phyloP scores from a whole-genome alignment of 2,113 vertebrate species.

The Camelus dromedarius region DNA sequence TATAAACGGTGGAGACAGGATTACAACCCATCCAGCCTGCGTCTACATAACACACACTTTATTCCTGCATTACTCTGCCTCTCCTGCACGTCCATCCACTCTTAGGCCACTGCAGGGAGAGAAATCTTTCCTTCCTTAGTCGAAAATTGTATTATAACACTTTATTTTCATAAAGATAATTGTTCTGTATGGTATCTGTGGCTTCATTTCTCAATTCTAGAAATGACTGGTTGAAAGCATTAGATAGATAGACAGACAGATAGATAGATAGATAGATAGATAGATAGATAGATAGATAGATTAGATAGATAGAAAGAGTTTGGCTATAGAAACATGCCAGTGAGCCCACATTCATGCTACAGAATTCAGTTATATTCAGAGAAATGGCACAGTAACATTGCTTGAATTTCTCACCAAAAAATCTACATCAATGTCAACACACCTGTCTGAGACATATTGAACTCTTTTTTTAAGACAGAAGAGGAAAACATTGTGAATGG shows the following conservation, averaged over 20 bases:
- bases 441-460: neutral
- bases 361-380: neutral
- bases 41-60: neutral
- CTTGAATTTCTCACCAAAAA: neutral
- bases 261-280: too few species aligned
- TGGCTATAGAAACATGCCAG: neutral
- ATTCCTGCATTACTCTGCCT: neutral
- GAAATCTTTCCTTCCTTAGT: neutral
- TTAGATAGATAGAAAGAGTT: neutral
- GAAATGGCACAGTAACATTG: neutral
- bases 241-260: neutral
- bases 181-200: neutral
- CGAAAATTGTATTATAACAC: neutral
- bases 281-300: neutral
- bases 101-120: neutral
- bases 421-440: neutral
- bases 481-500: neutral
- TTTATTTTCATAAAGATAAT: neutral
- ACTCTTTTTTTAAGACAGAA: conserved; percentile 38
- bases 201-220: neutral
- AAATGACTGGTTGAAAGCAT: neutral
- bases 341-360: neutral
- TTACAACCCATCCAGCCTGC: neutral
- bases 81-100: neutral
- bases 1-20: neutral